A percentile compares a stretch with the other conserved stretches of the same genome.
phyloP scores from a whole-genome alignment of 2,797 vertebrate species.

The Leuciscus waleckii region DNA sequence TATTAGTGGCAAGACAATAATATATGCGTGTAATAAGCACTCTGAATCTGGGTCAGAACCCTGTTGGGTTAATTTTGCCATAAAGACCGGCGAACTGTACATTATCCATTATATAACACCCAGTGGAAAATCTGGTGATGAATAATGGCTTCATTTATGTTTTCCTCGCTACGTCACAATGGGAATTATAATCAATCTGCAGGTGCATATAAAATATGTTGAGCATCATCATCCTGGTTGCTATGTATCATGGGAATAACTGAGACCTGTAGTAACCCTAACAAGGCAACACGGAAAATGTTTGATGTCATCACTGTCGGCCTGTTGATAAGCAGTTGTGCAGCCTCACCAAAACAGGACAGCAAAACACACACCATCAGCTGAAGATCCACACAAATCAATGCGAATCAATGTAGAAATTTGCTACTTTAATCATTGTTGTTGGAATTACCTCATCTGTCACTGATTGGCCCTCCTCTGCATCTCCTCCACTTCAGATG shows the following conservation, averaged over 20 bases:
- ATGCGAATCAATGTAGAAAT: background rate
- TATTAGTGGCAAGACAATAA: background rate
- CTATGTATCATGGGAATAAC: slow-evolving; percentile 52
- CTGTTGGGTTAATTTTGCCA: background rate
- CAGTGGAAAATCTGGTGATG: slow-evolving; percentile 17
- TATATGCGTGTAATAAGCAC: background rate
- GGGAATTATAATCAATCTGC: slow-evolving; percentile 27
- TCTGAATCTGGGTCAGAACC: background rate
- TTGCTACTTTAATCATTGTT: slow-evolving; percentile 8
- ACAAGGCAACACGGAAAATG: slow-evolving; percentile 29
- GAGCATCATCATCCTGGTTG: slow-evolving; percentile 40
- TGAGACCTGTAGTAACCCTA: slow-evolving; percentile 63
- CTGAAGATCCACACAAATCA: background rate
- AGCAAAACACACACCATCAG: background rate
- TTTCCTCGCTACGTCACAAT: slow-evolving; percentile 4
- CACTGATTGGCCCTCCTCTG: slow-evolving; percentile 79
- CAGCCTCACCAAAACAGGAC: slow-evolving; percentile 23
- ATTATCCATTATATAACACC: background rate
- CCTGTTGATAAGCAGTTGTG: slow-evolving; percentile 24
- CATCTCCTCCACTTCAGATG: slow-evolving; percentile 75
- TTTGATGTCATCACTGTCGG: slow-evolving; percentile 54
- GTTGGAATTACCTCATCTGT: slow-evolving; percentile 80
- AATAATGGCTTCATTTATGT: slow-evolving; percentile 16
- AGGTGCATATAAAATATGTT: slow-evolving; percentile 28
- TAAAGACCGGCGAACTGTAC: background rate